These are phyloP conservation scores for Pimpla rufipes DNA, from an alignment of 2,888 invertebrate species.

Conservation along the genomic window DNA sequence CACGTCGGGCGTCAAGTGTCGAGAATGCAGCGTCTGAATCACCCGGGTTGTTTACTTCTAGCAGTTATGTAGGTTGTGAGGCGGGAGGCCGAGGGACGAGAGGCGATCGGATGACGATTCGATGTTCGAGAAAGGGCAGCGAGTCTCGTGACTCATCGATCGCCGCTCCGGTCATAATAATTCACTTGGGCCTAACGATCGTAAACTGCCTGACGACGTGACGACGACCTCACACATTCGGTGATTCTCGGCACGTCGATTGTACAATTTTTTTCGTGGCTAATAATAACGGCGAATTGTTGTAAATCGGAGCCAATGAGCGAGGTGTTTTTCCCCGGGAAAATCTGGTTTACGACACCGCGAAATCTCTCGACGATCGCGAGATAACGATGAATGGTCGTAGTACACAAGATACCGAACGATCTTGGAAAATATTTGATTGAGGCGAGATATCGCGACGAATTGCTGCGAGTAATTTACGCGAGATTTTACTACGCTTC, in stretches of 20 bases:
- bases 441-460: no score
- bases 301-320: no score
- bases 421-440: no score
- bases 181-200: slow-evolving; percentile 27
- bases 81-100: slow-evolving; percentile 16
- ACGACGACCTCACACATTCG: neutral
- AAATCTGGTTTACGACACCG: no score
- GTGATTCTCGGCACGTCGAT: neutral
- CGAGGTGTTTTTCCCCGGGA: no score
- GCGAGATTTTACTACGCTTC: neutral
- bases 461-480: no score
- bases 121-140: slow-evolving; percentile 44
- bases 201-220: neutral
- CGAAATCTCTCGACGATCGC: no score
- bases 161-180: slow-evolving; percentile 38
- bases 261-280: no score
- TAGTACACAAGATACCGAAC: no score
- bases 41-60: slow-evolving; percentile 56
- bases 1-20: slow-evolving; percentile 12
- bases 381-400: no score
- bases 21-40: slow-evolving; percentile 47
- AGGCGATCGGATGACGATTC: slow-evolving; percentile 49
- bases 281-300: neutral
- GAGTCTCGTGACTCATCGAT: slow-evolving; percentile 38
- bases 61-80: slow-evolving; percentile 56